Percentiles rank a stretch among this genome's conserved stretches.
Evolutionary conservation across 1,140 invertebrate genomes (phyloP).

Genomic region (Rhysida immarginata): DNA sequence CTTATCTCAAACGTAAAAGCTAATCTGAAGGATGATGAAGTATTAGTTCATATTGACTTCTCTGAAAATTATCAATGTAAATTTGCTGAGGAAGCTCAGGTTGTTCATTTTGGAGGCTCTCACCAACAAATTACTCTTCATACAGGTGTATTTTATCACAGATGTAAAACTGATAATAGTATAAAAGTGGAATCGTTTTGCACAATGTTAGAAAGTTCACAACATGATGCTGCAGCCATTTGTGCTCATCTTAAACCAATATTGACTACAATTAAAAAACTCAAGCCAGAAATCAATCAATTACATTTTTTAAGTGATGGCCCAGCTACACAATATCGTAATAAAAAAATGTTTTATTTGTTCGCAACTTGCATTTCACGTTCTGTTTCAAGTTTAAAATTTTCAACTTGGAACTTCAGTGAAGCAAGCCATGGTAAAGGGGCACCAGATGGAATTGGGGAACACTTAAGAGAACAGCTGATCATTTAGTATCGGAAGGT

Average conservation of each 20-base stretch:
- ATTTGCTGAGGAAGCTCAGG: conserved; percentile 12
- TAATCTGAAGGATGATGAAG: neutral
- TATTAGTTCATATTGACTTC: conserved; percentile 11
- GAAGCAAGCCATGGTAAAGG: too few relatives aligned
- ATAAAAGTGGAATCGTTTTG: conserved; percentile 10
- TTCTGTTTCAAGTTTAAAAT: too few relatives aligned
- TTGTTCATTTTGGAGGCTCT: conserved; percentile 15
- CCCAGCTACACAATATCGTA: conserved; percentile 16
- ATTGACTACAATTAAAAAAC: conserved; percentile 4
- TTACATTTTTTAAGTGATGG: conserved; percentile 18
- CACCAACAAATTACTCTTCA: conserved; percentile 13
- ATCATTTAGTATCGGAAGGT: too few relatives aligned
- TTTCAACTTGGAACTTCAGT: too few relatives aligned
- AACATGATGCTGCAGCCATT: conserved; percentile 5
- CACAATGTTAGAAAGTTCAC: conserved; percentile 6
- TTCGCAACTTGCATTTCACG: too few relatives aligned
- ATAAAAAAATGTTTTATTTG: conserved; percentile 4
- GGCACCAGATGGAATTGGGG: too few relatives aligned
- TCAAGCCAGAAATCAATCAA: conserved; percentile 8
- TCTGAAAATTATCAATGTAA: conserved; percentile 15
- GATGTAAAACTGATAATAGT: neutral
- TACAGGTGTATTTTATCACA: conserved; percentile 9
- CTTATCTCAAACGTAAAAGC: neutral
- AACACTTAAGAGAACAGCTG: too few relatives aligned
- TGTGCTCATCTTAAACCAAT: conserved; percentile 15